These are phyloP conservation scores for Athene noctua DNA, from an alignment of 2,113 vertebrate species.

Conservation along the genomic window DNA sequence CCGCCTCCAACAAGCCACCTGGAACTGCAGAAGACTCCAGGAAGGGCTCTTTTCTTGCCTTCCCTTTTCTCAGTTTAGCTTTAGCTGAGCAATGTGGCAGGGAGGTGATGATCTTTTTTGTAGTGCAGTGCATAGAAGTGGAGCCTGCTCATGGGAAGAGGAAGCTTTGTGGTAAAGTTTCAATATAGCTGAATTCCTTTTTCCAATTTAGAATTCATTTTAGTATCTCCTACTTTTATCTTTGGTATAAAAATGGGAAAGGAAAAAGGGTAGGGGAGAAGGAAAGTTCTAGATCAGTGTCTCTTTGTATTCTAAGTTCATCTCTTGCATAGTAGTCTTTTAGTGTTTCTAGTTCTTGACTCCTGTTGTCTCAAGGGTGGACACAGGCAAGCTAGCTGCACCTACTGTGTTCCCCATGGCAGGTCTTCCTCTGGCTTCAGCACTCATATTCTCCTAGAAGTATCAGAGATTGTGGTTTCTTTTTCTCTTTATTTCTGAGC, in stretches of 20 bases:
- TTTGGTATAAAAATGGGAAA: background rate
- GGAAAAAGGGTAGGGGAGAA: background rate
- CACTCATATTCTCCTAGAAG: background rate
- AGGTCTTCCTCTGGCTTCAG: background rate
- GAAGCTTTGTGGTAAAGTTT: background rate
- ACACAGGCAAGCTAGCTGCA: background rate
- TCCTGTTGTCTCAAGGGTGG: background rate
- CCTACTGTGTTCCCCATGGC: background rate
- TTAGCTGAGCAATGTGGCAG: background rate
- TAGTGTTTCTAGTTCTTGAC: background rate
- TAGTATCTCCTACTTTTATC: background rate
- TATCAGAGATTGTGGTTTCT: background rate
- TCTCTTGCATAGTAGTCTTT: background rate
- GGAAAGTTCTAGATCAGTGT: background rate
- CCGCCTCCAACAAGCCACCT: background rate
- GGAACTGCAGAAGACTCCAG: background rate
- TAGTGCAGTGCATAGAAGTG: background rate
- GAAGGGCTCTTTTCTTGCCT: background rate
- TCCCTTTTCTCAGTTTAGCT: background rate
- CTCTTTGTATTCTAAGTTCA: background rate
- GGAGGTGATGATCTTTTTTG: background rate
- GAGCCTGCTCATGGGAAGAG: background rate
- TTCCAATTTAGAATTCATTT: background rate
- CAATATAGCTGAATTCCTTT: background rate
- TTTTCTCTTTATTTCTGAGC: background rate